Percentiles rank a stretch among this genome's conserved stretches.
Evolutionary conservation across 30 jellyfish, hydroid and myxozoan genomes (phyloP).

Genomic region (Pelagia noctiluca): DNA sequence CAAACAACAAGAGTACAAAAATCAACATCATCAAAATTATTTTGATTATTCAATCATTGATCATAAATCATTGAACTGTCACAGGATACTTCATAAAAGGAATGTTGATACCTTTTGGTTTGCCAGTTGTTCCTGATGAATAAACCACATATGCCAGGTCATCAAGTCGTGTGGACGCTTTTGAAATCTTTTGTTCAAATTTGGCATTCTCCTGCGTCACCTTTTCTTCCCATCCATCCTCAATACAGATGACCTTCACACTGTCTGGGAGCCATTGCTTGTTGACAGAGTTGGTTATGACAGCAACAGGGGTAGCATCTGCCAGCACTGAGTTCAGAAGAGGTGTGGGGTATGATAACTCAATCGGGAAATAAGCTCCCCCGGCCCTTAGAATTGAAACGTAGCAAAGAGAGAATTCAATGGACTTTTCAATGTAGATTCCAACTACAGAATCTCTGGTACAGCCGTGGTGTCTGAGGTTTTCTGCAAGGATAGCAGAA

Average conservation of each 20-base stretch:
- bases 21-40: no score
- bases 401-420: slow-evolving; percentile 73
- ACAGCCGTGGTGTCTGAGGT: slow-evolving; percentile 74
- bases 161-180: slow-evolving; percentile 62
- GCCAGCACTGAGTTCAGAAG: slow-evolving; percentile 81
- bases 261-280: slow-evolving; percentile 58
- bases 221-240: slow-evolving; percentile 75
- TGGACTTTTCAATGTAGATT: slow-evolving; percentile 80
- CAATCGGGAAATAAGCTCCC: slow-evolving; percentile 88
- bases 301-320: slow-evolving; percentile 82
- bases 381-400: slow-evolving; percentile 88
- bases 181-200: slow-evolving; percentile 23
- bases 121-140: slow-evolving; percentile 97
- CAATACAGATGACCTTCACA: slow-evolving; percentile 42
- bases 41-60: no score
- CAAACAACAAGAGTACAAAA: no score
- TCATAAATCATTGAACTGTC: no score
- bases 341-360: slow-evolving; percentile 81
- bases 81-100: no score
- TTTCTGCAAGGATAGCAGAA: slow-evolving; percentile 65
- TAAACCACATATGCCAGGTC: slow-evolving; percentile 90
- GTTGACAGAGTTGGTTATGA: slow-evolving; percentile 67
- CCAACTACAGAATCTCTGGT: slow-evolving; percentile 86
- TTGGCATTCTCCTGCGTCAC: slow-evolving; percentile 38
- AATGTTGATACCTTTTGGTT: slow-evolving; percentile 89